Evolutionary conservation across 2,797 vertebrate species (phyloP).

Genomic region (Acrossocheilus wenchowensis): DNA sequence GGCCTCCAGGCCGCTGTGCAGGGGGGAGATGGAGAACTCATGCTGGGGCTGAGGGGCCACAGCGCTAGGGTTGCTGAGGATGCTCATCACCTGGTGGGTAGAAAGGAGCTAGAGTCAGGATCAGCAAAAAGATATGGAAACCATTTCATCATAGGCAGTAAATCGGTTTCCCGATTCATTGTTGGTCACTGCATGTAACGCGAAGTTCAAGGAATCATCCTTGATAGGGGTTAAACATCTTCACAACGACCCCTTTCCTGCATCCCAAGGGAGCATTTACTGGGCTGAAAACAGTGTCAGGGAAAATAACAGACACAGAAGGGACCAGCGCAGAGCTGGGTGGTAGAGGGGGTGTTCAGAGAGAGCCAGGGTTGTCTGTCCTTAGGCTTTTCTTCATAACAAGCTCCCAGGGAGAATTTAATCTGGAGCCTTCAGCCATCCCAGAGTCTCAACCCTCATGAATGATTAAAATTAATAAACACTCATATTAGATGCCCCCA

Average conservation of each 20-base stretch:
- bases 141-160: neutral
- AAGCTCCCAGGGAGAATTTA: constrained; percentile 64
- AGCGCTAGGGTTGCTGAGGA: constrained; percentile 87
- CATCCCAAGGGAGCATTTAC: constrained; percentile 58
- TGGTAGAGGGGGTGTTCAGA: constrained; percentile 22
- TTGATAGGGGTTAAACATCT: constrained; percentile 50
- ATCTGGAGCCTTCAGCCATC: constrained; percentile 62
- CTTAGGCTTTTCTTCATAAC: constrained; percentile 61
- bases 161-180: neutral
- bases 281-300: constrained; percentile 48
- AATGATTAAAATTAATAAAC: constrained; percentile 70
- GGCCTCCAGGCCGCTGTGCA: constrained; percentile 88
- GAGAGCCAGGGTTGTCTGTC: constrained; percentile 53
- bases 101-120: neutral
- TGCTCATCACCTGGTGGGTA: constrained; percentile 91
- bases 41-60: constrained; percentile 89
- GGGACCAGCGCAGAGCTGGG: constrained; percentile 16
- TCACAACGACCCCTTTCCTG: constrained; percentile 40
- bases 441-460: constrained; percentile 60
- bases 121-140: constrained; percentile 27
- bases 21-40: constrained; percentile 95
- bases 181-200: constrained; percentile 20
- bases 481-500: constrained; percentile 60
- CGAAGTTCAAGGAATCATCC: constrained; percentile 24
- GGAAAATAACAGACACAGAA: constrained; percentile 50